Percentiles rank a stretch among this genome's conserved stretches.
Evolutionary conservation across 2,113 vertebrate species (phyloP).

Genomic region (Neodon shergylaensis): DNA sequence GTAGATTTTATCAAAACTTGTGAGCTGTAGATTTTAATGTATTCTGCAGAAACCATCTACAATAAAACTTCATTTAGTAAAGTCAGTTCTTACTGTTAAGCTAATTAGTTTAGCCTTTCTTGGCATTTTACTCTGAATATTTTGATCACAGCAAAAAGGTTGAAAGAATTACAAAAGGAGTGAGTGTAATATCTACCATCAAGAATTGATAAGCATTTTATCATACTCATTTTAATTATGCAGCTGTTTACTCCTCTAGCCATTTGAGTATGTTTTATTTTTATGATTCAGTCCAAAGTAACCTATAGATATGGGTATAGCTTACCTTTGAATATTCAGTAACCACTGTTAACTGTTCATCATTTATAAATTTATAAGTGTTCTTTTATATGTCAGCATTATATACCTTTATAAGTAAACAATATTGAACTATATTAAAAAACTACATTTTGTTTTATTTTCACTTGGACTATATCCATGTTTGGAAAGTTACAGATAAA

Average conservation of each 20-base stretch:
- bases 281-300: not conserved
- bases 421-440: not conserved
- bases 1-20: constrained; percentile 35
- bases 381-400: not conserved
- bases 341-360: not conserved
- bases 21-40: not conserved
- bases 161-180: not conserved
- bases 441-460: not conserved
- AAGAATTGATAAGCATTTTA: not conserved
- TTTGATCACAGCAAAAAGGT: constrained; percentile 12
- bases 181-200: not conserved
- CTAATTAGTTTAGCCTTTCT: not conserved
- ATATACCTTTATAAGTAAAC: not conserved
- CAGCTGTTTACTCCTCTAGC: not conserved
- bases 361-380: not conserved
- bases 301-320: not conserved
- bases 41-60: not conserved
- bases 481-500: not conserved
- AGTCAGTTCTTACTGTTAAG: constrained; percentile 32
- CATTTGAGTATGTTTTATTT: not conserved
- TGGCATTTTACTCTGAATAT: not conserved
- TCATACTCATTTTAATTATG: not conserved
- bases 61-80: not conserved
- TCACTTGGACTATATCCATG: not conserved
- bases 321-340: not conserved